phyloP scores from a whole-genome alignment of 2,797 vertebrate species.

The Lates japonicus region DNA sequence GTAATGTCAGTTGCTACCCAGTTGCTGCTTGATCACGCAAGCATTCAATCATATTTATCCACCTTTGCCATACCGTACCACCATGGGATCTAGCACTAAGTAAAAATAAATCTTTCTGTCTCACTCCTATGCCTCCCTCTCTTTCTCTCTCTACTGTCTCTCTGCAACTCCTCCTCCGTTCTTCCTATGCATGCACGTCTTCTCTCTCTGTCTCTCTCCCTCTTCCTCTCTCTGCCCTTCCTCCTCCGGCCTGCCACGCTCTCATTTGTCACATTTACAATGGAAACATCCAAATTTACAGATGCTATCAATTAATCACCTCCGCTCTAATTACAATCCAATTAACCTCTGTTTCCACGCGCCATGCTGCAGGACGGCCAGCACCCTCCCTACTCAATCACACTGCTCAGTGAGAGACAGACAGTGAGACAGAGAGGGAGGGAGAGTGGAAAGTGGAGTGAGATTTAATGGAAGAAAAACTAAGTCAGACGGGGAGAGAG shows the following conservation, averaged over 20 bases:
- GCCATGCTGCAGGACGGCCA: conserved; percentile 79
- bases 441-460: conserved; percentile 52
- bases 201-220: conserved; percentile 14
- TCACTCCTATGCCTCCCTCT: conserved; percentile 11
- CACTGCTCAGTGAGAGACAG: conserved; percentile 65
- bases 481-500: conserved; percentile 39
- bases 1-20: conserved; percentile 1
- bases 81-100: conserved; percentile 22
- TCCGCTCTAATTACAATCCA: conserved; percentile 89
- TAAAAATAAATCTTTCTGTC: conserved; percentile 44
- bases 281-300: conserved; percentile 88
- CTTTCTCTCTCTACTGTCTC: conserved; percentile 3
- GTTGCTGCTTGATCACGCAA: conserved; percentile 37
- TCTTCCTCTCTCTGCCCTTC: conserved; percentile 67
- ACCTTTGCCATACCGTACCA: conserved; percentile 11
- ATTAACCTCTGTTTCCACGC: conserved; percentile 87
- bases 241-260: conserved; percentile 72
- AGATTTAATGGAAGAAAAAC: conserved; percentile 71
- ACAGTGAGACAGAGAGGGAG: conserved; percentile 43
- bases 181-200: conserved; percentile 29
- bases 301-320: conserved; percentile 89
- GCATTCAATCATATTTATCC: conserved; percentile 42
- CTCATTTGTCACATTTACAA: conserved; percentile 88
- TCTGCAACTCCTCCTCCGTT: conserved; percentile 23
- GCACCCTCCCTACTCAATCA: conserved; percentile 80